Conservation (phyloP, 2,888 invertebrate genomes). For the Agonopterix subpropinquella region DNA sequence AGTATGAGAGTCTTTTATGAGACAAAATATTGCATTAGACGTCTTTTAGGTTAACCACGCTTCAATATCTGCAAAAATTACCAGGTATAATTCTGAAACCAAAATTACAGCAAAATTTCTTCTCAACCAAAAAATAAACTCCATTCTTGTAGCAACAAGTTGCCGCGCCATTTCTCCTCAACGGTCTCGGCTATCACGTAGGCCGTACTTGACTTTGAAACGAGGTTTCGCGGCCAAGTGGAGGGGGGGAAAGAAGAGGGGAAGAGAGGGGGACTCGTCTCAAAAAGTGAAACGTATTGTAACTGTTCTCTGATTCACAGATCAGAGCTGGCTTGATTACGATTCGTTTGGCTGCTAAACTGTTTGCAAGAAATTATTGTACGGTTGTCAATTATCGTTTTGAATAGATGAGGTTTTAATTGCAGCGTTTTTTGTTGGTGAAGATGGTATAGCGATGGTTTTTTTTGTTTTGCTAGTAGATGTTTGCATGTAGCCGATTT, state of each 20-base stretch:
- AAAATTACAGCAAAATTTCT: no score
- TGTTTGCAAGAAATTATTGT: not conserved
- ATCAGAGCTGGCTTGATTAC: constrained; percentile 16
- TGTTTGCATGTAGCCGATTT: no score
- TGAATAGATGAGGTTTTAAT: constrained; percentile 1
- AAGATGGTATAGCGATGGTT: no score
- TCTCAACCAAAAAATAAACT: not conserved
- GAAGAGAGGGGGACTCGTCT: constrained; percentile 32
- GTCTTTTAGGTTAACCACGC: no score
- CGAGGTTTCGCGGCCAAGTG: constrained; percentile 57
- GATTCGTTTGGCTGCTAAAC: constrained; percentile 8
- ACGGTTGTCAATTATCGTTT: not conserved
- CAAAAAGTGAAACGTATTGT: constrained; percentile 67
- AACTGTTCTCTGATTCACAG: constrained; percentile 42
- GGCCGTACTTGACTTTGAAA: constrained; percentile 52
- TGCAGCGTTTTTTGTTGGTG: not conserved
- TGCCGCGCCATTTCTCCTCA: not conserved
- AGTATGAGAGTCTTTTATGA: no score
- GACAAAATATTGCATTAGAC: no score
- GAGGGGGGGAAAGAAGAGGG: constrained; percentile 16
- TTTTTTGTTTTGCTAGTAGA: no score
- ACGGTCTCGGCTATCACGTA: not conserved
- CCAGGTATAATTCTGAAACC: no score
- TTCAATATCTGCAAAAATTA: no score
- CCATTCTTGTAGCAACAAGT: not conserved